Percentiles rank a stretch among this genome's conserved stretches.
Evolutionary conservation across 2,797 vertebrate genomes (phyloP).

Genomic region (Babyrousa celebensis): DNA sequence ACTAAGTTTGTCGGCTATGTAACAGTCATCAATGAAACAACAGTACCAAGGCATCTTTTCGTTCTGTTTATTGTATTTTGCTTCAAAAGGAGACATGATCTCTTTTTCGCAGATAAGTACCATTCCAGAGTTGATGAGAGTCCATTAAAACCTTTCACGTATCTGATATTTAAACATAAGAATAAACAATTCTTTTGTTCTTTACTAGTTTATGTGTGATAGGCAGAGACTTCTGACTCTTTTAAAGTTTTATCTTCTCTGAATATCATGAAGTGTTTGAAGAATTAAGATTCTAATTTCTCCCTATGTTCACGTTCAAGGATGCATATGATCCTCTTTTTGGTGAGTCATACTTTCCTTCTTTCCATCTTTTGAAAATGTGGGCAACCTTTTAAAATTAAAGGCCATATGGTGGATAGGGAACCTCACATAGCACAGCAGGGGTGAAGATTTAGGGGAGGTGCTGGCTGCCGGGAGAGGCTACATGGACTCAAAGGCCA

Average conservation of each 20-base stretch:
- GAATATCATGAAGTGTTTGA: neutral
- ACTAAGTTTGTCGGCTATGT: slow-evolving; percentile 51
- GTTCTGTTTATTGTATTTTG: slow-evolving; percentile 67
- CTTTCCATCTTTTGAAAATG: slow-evolving; percentile 67
- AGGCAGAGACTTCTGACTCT: neutral
- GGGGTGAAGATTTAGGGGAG: neutral
- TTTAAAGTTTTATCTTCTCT: slow-evolving; percentile 68
- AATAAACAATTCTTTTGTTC: slow-evolving; percentile 34
- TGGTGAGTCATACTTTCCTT: slow-evolving; percentile 46
- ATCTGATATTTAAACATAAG: slow-evolving; percentile 60
- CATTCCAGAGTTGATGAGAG: slow-evolving; percentile 52
- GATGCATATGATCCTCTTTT: slow-evolving; percentile 42
- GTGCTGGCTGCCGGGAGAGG: neutral
- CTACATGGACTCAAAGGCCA: neutral
- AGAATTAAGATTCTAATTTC: slow-evolving; percentile 65
- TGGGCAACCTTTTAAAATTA: slow-evolving; percentile 60
- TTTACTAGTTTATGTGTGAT: neutral
- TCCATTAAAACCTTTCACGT: slow-evolving; percentile 40
- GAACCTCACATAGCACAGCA: neutral
- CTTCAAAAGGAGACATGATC: slow-evolving; percentile 60
- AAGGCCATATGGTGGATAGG: neutral
- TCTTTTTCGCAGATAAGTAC: slow-evolving; percentile 47
- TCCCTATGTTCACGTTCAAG: slow-evolving; percentile 63
- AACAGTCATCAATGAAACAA: slow-evolving; percentile 48
- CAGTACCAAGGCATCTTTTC: slow-evolving; percentile 63